These are phyloP conservation scores for Synchiropus splendidus DNA, from an alignment of 2,113 vertebrate genomes.

Conservation along the genomic window DNA sequence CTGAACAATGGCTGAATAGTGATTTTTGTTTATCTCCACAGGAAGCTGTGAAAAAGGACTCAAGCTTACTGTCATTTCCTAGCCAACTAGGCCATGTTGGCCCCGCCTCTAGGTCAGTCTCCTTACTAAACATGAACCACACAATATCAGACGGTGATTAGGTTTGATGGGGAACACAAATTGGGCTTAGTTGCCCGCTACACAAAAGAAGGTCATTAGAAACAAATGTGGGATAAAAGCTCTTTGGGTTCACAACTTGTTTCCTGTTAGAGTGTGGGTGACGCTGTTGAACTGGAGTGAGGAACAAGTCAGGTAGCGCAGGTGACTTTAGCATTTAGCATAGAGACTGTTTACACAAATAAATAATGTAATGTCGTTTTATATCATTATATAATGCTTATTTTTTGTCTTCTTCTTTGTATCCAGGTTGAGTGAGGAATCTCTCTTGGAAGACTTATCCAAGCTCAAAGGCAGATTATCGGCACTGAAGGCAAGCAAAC, in stretches of 20 bases:
- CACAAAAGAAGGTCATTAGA: no score
- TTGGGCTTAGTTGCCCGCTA: no score
- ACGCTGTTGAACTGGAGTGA: no score
- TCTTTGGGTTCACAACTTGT: no score
- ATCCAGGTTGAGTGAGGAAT: slow-evolving; percentile 67
- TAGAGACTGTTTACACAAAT: no score
- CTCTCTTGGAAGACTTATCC: slow-evolving; percentile 64
- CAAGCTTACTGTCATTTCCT: slow-evolving; percentile 69
- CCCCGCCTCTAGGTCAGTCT: slow-evolving; percentile 66
- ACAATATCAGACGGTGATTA: slow-evolving; percentile 11
- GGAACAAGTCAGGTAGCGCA: no score
- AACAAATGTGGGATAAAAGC: no score
- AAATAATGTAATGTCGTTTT: no score
- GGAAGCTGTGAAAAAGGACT: slow-evolving; percentile 74
- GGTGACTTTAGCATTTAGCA: no score
- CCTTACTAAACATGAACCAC: slow-evolving; percentile 23
- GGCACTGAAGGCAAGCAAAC: slow-evolving; percentile 44
- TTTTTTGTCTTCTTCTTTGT: background rate
- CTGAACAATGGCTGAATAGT: slow-evolving; percentile 52
- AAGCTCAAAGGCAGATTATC: slow-evolving; percentile 61
- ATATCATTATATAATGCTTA: no score
- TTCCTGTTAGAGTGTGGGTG: no score
- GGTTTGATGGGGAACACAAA: slow-evolving; percentile 7
- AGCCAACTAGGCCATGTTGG: slow-evolving; percentile 68
- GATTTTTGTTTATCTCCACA: slow-evolving; percentile 50